A percentile compares a stretch with the other conserved stretches of the same genome.
These are phyloP conservation scores for Drosophila virilis DNA, from an alignment of 1,140 invertebrate species.

Conservation along the genomic window DNA sequence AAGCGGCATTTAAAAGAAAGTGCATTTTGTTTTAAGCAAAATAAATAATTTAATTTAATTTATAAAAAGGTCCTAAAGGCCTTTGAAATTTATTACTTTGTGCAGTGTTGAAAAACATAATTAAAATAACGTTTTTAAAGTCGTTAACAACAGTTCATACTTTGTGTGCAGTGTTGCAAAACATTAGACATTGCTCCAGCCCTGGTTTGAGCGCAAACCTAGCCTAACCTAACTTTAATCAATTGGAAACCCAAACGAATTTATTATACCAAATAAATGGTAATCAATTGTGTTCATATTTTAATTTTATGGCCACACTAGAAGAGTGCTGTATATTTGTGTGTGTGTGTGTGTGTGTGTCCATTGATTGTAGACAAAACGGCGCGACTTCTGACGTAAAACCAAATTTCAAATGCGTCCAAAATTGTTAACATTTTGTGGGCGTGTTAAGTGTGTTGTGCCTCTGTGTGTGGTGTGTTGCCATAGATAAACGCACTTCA, in stretches of 20 bases:
- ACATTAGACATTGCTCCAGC: neutral
- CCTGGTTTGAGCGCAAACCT: too few species aligned
- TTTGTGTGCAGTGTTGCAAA: neutral
- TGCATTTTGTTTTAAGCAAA: too few species aligned
- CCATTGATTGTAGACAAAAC: conserved; percentile 15
- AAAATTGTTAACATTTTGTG: conserved; percentile 41
- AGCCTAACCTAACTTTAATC: conserved; percentile 21
- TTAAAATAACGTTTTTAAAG: too few species aligned
- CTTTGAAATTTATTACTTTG: too few species aligned
- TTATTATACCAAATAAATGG: conserved; percentile 37
- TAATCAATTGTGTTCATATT: conserved; percentile 20
- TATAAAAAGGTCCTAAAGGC: too few species aligned
- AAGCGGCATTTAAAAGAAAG: too few species aligned
- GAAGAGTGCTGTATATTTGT: neutral
- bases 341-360: conserved; percentile 9
- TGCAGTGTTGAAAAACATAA: too few species aligned
- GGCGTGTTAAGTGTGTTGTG: conserved; percentile 58
- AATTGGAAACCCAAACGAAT: conserved; percentile 44
- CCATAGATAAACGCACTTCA: conserved; percentile 46
- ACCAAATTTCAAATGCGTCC: conserved; percentile 47
- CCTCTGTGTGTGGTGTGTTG: conserved; percentile 7
- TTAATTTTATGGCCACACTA: conserved; percentile 28
- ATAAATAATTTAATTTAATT: too few species aligned
- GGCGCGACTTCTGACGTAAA: conserved; percentile 24
- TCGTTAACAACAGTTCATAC: too few species aligned